Evolutionary conservation across 1,140 invertebrate species (phyloP), one percentile per base, ranked within the genome.

Genomic region (Pteromalus puparum): DNA sequence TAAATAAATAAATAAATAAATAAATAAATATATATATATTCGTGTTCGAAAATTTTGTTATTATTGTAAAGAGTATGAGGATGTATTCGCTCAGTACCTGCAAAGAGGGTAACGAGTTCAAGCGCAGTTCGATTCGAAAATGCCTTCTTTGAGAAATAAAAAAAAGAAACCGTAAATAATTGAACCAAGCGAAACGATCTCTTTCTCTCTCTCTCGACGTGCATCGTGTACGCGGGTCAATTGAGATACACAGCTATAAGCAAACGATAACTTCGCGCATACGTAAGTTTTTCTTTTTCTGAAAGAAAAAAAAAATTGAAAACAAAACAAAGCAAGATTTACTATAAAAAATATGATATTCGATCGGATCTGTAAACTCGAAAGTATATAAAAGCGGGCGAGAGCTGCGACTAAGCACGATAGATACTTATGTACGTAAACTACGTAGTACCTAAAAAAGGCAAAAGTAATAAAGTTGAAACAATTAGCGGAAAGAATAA

Each of bases 31-130:
- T 76, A 81, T 85, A 85, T 85, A 75, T 80, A 72, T 89, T 89
- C 87, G 90, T 90, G 89, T 90, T 92, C 88, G 86, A 90, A 87
- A 87, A 87, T 90, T 92, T 92, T 92, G 89, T 92, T 92, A 90
- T 91, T 91, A 89, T 90, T 92, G 88, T 91, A 91, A 90, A 90
- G 87, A 90, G 87, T 83, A 82, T 89, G 88, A 89, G 87, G 85
- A 90, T 85, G 87, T 89, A 88, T 87, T 87, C 87, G 88, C 87
- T 87, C 87, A 88, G 86, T 90, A 89, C 88, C 89, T 89, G 89
- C 85, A 85, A 88, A 87, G 85, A 87, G 82, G 88, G 87, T 87
- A 85, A 88, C 82, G 86, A 88, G 87, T 87, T 85, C 76, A 78
- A 81, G 87, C 87, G 88, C 86, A 88, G 84, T 88, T 87, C 72